Percentiles rank a stretch among this genome's conserved stretches.
Evolutionary conservation across 2,888 invertebrate species (phyloP).

Genomic region (Drosophila atroscutellata): DNA sequence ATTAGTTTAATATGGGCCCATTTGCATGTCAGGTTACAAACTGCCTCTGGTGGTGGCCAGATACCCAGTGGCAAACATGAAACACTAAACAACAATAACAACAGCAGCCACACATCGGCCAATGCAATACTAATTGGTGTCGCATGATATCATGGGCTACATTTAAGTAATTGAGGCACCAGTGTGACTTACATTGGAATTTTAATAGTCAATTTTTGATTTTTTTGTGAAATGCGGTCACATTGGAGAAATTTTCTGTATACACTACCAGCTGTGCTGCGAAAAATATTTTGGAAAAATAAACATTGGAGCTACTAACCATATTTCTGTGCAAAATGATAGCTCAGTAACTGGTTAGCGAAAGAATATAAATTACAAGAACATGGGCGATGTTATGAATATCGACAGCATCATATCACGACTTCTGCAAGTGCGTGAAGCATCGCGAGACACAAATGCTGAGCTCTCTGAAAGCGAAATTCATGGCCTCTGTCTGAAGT

Average conservation of each 20-base stretch:
- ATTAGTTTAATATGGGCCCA: conserved; percentile 31
- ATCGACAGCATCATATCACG: conserved; percentile 84
- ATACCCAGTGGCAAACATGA: conserved; percentile 23
- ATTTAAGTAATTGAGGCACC: conserved; percentile 25
- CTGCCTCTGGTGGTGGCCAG: conserved; percentile 17
- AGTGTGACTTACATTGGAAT: conserved; percentile 21
- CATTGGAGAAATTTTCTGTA: conserved; percentile 77
- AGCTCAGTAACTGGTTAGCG: conserved; percentile 52
- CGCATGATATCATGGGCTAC: conserved; percentile 20
- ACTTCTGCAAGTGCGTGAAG: conserved; percentile 92
- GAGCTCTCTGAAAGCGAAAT: conserved; percentile 99
- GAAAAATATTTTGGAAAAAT: conserved; percentile 76
- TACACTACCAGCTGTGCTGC: conserved; percentile 69
- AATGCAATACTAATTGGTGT: conserved; percentile 17
- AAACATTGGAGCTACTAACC: conserved; percentile 57
- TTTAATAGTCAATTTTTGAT: conserved; percentile 33
- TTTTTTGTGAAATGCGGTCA: conserved; percentile 58
- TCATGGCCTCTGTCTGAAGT: conserved; percentile 98
- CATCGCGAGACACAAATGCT: conserved; percentile 99
- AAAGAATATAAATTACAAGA: conserved; percentile 55
- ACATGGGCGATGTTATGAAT: conserved; percentile 84
- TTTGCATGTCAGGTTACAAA: conserved; percentile 37
- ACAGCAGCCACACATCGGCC: conserved; percentile 25
- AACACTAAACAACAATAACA: conserved; percentile 12
- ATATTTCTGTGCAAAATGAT: conserved; percentile 56